Evolutionary conservation across 1,140 invertebrate genomes (phyloP), one percentile per base, ranked within the genome.

Genomic region (Drosophila ananassae): DNA sequence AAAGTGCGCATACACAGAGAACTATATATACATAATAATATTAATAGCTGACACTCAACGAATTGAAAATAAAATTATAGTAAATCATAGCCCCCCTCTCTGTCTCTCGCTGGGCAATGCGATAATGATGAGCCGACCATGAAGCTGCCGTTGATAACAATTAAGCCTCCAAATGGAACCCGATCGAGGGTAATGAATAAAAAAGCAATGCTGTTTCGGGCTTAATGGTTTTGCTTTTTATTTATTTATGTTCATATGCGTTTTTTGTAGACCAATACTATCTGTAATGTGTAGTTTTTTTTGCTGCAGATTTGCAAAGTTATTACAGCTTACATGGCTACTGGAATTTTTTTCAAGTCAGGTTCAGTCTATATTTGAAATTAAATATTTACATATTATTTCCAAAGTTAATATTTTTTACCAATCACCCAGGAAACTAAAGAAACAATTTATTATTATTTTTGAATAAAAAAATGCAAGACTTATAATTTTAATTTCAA

Each of bases 11-110:
- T 34, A 54, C 30, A 48, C 24, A 39, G n/a, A 17, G 50, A 55
- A 25, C 25, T 69, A 61, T 44, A 82, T 69, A 83, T 60, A 63
- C 63, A 84, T 77, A 68, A 83, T 84, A 84, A 79, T 84, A 83
- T 79, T 83, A 83, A 84, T 84, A 79, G 80, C 72, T 79, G 80
- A 85, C 80, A 85, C 81, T 84, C 81, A 84, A 85, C 81, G 79
- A 85, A 84, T 79, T 72, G 59, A 80, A 84, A 73, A 84, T 82
- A 80, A 77, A 82, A 89, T 87, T 59, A 89, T 68, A 85, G 83
- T 89, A 75, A 87, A 87, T 87, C 82, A 87, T 37, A 46, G 39
- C 32, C 61, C 55, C 54, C 37, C 48, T 46, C 28, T 32, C 21
- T n/a, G 44, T 21, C 21, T 9, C 30, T 30, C 57, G 39, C 21